Evolutionary conservation across 2,113 vertebrate species (phyloP).

Genomic region (Sprattus sprattus): DNA sequence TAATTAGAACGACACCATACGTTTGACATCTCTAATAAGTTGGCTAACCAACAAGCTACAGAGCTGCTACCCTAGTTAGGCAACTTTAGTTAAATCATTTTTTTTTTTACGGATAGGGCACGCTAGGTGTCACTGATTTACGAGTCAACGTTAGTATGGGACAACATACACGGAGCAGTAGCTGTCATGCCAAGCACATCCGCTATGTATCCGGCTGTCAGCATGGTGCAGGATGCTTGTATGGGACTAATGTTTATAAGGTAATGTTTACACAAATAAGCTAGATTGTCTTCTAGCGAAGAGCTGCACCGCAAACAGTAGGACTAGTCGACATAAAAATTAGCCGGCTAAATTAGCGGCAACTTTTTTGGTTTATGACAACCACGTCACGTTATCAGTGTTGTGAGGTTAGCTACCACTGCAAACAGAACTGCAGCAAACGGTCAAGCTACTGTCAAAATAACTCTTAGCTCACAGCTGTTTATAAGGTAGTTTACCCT

Average conservation of each 20-base stretch:
- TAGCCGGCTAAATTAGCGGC: constrained; percentile 1
- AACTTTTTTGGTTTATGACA: not conserved
- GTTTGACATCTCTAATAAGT: not conserved
- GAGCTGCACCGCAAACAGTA: not conserved
- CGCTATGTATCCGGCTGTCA: not conserved
- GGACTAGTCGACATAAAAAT: not conserved
- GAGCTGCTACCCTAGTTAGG: too few species aligned
- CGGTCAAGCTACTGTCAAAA: not conserved
- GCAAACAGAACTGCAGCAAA: not conserved
- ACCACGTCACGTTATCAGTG: not conserved
- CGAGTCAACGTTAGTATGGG: too few species aligned
- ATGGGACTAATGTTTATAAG: not conserved
- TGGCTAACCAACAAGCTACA: not conserved
- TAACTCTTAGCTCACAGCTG: not conserved
- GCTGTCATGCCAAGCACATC: not conserved
- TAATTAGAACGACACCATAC: not conserved
- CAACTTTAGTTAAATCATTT: too few species aligned
- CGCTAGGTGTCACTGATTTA: not conserved
- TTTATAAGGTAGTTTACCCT: not conserved
- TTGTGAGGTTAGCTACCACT: not conserved
- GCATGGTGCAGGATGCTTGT: not conserved
- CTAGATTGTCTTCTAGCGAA: not conserved
- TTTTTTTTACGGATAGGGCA: not conserved
- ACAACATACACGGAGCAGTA: not conserved
- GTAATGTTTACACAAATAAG: not conserved